Evolutionary conservation across 2,797 vertebrate species (phyloP).

Genomic region (Lacerta agilis): DNA sequence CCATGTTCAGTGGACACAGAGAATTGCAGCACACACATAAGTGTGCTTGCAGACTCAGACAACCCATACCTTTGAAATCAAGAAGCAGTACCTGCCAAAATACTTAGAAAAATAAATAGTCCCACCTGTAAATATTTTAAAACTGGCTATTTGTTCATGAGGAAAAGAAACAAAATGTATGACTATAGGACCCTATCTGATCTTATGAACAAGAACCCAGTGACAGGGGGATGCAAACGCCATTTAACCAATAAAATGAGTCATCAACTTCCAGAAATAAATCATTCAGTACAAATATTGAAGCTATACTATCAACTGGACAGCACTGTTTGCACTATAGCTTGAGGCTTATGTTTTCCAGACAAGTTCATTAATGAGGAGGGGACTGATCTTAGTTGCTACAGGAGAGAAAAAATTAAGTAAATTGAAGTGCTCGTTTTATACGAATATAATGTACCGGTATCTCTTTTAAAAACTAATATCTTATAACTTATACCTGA

Average conservation of each 20-base stretch:
- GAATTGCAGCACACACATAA: background rate
- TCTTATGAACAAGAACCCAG: slow-evolving; percentile 69
- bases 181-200: slow-evolving; percentile 43
- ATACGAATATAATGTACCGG: background rate
- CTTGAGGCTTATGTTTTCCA: slow-evolving; percentile 14
- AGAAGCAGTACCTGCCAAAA: slow-evolving; percentile 39
- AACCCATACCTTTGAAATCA: background rate
- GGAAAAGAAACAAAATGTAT: slow-evolving; percentile 44
- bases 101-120: slow-evolving; percentile 57
- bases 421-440: background rate
- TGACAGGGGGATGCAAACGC: slow-evolving; percentile 41
- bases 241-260: slow-evolving; percentile 60
- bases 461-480: background rate
- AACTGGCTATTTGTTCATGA: slow-evolving; percentile 58
- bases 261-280: slow-evolving; percentile 71
- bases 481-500: background rate
- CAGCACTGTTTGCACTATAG: slow-evolving; percentile 47
- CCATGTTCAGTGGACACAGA: background rate
- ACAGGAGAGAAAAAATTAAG: background rate
- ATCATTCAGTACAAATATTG: slow-evolving; percentile 44
- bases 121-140: slow-evolving; percentile 63
- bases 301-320: slow-evolving; percentile 54
- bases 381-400: background rate
- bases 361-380: slow-evolving; percentile 3
- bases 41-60: background rate